Conservation (phyloP, 2,888 invertebrate genomes). For the Ischnura elegans region DNA sequence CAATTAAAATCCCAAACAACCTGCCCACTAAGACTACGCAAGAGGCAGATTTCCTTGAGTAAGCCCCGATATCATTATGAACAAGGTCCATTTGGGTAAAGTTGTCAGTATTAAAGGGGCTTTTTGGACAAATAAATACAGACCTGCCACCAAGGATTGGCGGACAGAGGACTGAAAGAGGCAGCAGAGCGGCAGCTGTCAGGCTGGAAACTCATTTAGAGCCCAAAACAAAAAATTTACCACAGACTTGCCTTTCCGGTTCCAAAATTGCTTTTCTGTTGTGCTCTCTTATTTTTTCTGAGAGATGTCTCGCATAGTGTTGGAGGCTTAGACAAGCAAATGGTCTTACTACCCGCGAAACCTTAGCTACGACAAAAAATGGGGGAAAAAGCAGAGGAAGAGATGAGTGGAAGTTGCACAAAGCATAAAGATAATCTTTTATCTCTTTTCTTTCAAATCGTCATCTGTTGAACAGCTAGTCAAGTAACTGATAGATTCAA, state of each 20-base stretch:
- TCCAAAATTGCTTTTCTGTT: conserved; percentile 70
- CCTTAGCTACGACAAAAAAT: conserved; percentile 78
- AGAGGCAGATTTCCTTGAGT: conserved; percentile 43
- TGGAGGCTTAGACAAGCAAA: conserved; percentile 69
- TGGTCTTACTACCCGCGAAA: conserved; percentile 77
- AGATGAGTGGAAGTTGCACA: conserved; percentile 71
- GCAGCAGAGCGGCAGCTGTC: conserved; percentile 60
- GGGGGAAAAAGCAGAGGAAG: conserved; percentile 77
- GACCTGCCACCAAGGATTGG: conserved; percentile 65
- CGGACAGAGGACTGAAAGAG: conserved; percentile 66
- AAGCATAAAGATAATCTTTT: conserved; percentile 67
- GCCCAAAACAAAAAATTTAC: conserved; percentile 69
- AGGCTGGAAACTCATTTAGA: conserved; percentile 71
- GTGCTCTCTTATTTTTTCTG: conserved; percentile 69
- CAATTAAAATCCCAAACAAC: conserved; percentile 40
- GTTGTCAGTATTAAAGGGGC: conserved; percentile 39
- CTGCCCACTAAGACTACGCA: conserved; percentile 60
- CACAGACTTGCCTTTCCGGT: conserved; percentile 71
- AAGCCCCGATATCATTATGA: conserved; percentile 34
- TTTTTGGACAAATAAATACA: conserved; percentile 61
- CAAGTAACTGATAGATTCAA: conserved; percentile 62
- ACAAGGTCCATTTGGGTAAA: neutral
- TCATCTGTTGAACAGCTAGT: conserved; percentile 61
- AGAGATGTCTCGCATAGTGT: conserved; percentile 69
- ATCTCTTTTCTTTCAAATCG: conserved; percentile 67